These are phyloP conservation scores for Eonycteris spelaea DNA, from an alignment of 2,113 vertebrate genomes.

Conservation along the genomic window DNA sequence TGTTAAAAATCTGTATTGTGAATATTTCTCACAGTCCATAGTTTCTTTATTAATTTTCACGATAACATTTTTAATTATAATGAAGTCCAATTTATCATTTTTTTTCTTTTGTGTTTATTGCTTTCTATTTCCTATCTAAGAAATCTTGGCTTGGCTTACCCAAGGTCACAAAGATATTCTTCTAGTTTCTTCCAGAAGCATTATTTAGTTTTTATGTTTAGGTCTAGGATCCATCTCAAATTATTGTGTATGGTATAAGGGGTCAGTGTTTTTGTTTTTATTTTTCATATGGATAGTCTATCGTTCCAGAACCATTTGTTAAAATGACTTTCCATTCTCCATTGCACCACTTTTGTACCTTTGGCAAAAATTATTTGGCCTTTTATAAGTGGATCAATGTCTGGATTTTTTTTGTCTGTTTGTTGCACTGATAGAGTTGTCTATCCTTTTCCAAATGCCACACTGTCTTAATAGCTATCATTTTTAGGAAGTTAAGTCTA, in stretches of 20 bases:
- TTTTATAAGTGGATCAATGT: neutral
- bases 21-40: neutral
- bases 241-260: neutral
- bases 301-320: neutral
- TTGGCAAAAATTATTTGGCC: neutral
- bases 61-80: constrained; percentile 10
- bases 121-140: neutral
- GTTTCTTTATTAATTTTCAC: neutral
- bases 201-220: neutral
- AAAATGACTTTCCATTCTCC: neutral
- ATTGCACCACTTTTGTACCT: neutral
- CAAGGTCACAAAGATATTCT: neutral
- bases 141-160: neutral
- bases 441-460: neutral
- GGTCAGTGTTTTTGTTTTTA: neutral
- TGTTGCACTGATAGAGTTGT: neutral
- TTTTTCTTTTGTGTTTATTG: neutral
- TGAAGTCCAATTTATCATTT: neutral
- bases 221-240: neutral
- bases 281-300: neutral
- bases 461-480: neutral
- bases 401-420: neutral
- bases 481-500: neutral
- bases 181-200: neutral
- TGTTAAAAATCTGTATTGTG: neutral